Evolutionary conservation across 2,113 vertebrate species (phyloP).

Genomic region (Cebidichthys violaceus): DNA sequence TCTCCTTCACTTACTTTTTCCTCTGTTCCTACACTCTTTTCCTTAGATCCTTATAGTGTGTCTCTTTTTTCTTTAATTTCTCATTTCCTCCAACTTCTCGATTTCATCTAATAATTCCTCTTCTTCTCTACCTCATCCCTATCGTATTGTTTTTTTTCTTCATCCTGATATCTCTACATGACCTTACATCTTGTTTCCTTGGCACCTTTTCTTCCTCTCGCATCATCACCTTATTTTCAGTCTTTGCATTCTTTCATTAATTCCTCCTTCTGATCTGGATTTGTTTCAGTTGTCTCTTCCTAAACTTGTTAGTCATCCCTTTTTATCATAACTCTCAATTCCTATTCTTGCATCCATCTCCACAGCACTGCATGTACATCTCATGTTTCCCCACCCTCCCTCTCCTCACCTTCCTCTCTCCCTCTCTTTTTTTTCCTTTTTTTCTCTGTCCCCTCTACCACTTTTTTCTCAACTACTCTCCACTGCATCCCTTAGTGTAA

Average conservation of each 20-base stretch:
- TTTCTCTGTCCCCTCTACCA: background rate
- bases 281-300: background rate
- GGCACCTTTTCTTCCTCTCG: background rate
- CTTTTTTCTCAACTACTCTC: background rate
- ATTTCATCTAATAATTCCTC: background rate
- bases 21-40: background rate
- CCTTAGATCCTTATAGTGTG: background rate
- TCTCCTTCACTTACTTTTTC: background rate
- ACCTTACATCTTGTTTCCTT: background rate
- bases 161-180: background rate
- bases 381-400: background rate
- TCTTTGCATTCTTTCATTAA: background rate
- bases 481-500: background rate
- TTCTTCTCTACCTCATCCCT: background rate
- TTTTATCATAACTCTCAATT: background rate
- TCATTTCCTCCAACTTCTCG: background rate
- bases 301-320: background rate
- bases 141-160: slow-evolving; percentile 11
- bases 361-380: background rate
- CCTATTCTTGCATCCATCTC: background rate
- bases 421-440: background rate
- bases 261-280: background rate
- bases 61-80: background rate
- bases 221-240: background rate
- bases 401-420: background rate